phyloP scores from a whole-genome alignment of 2,888 invertebrate species.

The Torymus texanus region DNA sequence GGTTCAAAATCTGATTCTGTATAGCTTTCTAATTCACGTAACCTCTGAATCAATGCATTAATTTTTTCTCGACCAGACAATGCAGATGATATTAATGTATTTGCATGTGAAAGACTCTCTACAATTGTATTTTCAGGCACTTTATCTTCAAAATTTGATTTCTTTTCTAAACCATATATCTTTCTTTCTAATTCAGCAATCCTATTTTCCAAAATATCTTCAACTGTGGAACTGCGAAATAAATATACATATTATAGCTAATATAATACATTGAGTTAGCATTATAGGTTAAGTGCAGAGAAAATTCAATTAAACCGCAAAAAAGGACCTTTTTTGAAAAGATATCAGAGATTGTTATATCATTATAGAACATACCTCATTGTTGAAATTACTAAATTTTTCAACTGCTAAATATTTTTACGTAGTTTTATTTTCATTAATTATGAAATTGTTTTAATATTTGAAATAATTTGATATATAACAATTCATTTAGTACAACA shows the following conservation, averaged over 20 bases:
- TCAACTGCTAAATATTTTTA: no score
- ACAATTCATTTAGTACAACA: no score
- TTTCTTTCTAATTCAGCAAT: conserved; percentile 75
- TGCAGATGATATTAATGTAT: conserved; percentile 76
- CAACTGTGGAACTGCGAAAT: conserved; percentile 25
- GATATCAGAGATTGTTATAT: background rate
- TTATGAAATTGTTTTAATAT: no score
- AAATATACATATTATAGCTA: conserved; percentile 60
- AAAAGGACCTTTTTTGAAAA: no score
- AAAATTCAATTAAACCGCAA: no score
- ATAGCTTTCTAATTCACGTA: conserved; percentile 76
- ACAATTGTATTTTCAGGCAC: conserved; percentile 71
- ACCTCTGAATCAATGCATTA: conserved; percentile 73
- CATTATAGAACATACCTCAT: conserved; percentile 38
- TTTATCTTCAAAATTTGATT: conserved; percentile 62
- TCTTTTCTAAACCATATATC: conserved; percentile 71
- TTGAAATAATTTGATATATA: no score
- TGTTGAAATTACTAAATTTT: background rate
- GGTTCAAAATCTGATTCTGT: conserved; percentile 75
- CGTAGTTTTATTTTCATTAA: no score
- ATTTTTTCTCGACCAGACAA: conserved; percentile 77
- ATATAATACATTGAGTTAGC: background rate
- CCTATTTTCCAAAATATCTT: conserved; percentile 74
- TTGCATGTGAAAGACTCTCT: conserved; percentile 75
- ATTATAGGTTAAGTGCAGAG: conserved; percentile 15